Percentiles rank a stretch among this genome's conserved stretches.
Evolutionary conservation across 2,797 vertebrate genomes (phyloP).

Genomic region (Artibeus jamaicensis): DNA sequence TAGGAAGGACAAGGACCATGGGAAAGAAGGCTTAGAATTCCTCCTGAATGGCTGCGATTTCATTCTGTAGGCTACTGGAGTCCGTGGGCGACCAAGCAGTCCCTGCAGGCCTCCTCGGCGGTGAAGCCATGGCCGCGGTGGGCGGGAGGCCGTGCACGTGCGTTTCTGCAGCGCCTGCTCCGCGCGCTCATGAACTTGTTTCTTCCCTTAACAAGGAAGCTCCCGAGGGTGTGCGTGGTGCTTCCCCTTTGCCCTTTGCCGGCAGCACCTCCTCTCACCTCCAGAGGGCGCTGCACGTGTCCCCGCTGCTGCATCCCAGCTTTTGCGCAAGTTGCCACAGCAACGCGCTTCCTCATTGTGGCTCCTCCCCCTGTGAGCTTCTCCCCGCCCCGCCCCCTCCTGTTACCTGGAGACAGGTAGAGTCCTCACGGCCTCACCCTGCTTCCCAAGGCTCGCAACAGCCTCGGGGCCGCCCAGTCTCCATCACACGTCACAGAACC

Average conservation of each 20-base stretch:
- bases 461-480: background rate
- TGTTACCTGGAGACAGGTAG: too few species aligned
- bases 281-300: too few species aligned
- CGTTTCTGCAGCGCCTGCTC: accelerated
- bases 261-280: accelerated
- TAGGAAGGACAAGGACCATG: background rate
- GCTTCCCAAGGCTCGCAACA: background rate
- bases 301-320: too few species aligned
- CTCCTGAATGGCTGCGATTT: accelerated
- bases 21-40: background rate
- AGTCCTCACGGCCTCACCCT: background rate
- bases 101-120: background rate
- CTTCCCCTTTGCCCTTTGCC: background rate
- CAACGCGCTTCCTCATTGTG: slow-evolving; percentile 64
- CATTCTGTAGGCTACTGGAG: too few species aligned
- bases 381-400: too few species aligned
- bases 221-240: too few species aligned
- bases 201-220: background rate
- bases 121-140: accelerated
- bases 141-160: background rate
- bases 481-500: accelerated
- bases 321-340: slow-evolving; percentile 76
- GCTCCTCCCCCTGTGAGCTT: too few species aligned
- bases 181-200: background rate
- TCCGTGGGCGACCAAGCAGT: background rate